Conservation (phyloP, 2,113 vertebrate genomes). For the Pteronura brasiliensis region DNA sequence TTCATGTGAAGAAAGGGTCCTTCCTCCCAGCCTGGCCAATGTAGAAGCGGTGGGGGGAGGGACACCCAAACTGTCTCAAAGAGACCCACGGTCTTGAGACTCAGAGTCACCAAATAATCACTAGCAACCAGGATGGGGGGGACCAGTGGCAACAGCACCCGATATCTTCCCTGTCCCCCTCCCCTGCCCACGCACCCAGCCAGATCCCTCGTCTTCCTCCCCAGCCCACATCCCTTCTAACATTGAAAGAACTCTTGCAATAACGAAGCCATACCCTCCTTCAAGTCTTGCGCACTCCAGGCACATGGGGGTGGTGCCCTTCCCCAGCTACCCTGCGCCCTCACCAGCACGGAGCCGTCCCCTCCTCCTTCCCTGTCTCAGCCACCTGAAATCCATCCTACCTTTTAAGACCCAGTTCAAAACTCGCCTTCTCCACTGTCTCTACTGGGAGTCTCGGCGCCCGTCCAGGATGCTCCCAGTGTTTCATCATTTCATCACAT, state of each 20-base stretch:
- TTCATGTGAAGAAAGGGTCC: neutral
- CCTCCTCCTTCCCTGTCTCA: neutral
- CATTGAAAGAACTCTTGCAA: neutral
- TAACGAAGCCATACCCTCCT: neutral
- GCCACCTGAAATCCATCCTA: neutral
- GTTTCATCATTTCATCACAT: no score
- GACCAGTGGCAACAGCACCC: neutral
- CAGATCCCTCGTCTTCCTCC: neutral
- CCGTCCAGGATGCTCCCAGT: fast-evolving
- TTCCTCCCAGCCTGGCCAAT: neutral
- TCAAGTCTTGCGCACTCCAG: neutral
- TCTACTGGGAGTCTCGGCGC: neutral
- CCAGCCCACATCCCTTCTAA: neutral
- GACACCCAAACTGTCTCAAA: neutral
- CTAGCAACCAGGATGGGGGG: neutral
- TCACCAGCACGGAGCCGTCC: neutral
- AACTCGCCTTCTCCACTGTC: neutral
- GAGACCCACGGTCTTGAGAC: neutral
- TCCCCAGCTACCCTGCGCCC: neutral
- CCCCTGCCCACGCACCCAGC: no score
- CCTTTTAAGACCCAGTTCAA: neutral
- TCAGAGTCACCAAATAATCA: neutral
- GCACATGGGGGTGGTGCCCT: neutral
- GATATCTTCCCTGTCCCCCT: neutral
- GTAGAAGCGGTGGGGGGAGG: neutral